phyloP scores from a whole-genome alignment of 2,113 vertebrate species.

The Crocuta crocuta region DNA sequence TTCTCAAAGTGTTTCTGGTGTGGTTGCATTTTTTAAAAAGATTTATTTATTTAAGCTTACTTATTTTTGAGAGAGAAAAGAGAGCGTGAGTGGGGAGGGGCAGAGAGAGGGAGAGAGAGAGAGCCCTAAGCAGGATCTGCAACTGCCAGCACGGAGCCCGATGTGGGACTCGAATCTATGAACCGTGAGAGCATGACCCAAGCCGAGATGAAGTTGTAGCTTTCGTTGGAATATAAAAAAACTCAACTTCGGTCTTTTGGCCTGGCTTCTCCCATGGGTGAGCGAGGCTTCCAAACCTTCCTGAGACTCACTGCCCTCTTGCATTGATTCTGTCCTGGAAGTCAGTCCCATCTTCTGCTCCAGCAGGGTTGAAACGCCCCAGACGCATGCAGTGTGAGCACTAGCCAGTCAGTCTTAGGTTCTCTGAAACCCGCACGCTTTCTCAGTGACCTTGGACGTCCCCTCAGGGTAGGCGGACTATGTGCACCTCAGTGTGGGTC shows the following conservation, averaged over 20 bases:
- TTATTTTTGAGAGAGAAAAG: too few species aligned
- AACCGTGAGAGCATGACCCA: too few species aligned
- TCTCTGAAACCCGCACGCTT: not conserved
- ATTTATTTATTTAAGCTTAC: too few species aligned
- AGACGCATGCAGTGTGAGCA: not conserved
- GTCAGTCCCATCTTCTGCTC: not conserved
- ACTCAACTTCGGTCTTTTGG: fast-evolving
- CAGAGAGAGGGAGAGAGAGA: too few species aligned
- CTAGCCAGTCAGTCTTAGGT: not conserved
- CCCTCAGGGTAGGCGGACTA: not conserved
- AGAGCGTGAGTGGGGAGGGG: too few species aligned
- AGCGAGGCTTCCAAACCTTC: not conserved
- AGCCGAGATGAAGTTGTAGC: not conserved
- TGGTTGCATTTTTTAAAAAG: not conserved
- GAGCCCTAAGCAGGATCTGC: too few species aligned
- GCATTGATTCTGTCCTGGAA: conserved; percentile 31
- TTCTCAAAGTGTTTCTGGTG: conserved; percentile 34
- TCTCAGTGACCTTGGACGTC: not conserved
- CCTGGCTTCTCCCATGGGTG: not conserved
- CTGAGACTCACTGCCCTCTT: not conserved
- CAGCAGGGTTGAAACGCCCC: not conserved
- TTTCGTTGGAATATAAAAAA: conserved; percentile 7
- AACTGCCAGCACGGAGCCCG: too few species aligned
- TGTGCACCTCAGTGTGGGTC: not conserved
- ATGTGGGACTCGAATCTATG: too few species aligned